A percentile compares a stretch with the other conserved stretches of the same genome.
Evolutionary conservation across 2,888 invertebrate genomes (phyloP).

Genomic region (Pterostichus madidus): DNA sequence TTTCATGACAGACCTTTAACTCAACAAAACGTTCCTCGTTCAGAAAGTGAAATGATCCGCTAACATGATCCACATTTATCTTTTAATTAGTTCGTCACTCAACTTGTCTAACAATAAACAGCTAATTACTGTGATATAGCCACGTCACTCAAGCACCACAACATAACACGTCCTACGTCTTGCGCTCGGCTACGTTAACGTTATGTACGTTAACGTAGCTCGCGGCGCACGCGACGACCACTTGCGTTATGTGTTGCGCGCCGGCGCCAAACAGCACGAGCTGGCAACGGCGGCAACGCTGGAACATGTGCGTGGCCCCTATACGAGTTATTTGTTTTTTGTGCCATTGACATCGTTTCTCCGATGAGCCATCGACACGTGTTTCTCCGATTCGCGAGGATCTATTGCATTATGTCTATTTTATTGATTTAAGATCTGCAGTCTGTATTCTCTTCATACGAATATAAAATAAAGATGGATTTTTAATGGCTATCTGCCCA

Average conservation of each 20-base stretch:
- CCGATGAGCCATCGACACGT: constrained; percentile 43
- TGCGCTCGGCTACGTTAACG: neutral
- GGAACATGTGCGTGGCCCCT: constrained; percentile 38
- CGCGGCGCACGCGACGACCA: constrained; percentile 3
- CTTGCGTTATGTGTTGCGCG: neutral
- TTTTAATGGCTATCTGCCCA: too few relatives aligned
- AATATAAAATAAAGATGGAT: too few relatives aligned
- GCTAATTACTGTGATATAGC: constrained; percentile 62
- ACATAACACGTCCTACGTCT: neutral
- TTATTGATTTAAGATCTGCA: neutral
- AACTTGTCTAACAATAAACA: constrained; percentile 65
- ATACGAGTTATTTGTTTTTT: constrained; percentile 37
- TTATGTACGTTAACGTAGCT: constrained; percentile 4
- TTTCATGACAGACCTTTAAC: constrained; percentile 8
- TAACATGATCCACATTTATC: constrained; percentile 62
- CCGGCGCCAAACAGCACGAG: constrained; percentile 33
- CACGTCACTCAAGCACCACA: constrained; percentile 36
- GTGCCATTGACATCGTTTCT: constrained; percentile 57
- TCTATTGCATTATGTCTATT: constrained; percentile 13
- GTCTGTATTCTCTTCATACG: too few relatives aligned
- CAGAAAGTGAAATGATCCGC: constrained; percentile 50
- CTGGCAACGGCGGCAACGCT: constrained; percentile 25
- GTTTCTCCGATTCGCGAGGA: constrained; percentile 19
- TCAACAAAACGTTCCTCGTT: neutral
- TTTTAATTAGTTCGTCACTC: constrained; percentile 67